These are phyloP conservation scores for Exaiptasia diaphana DNA, from an alignment of 64 coral and sea anemone species.

Conservation along the genomic window DNA sequence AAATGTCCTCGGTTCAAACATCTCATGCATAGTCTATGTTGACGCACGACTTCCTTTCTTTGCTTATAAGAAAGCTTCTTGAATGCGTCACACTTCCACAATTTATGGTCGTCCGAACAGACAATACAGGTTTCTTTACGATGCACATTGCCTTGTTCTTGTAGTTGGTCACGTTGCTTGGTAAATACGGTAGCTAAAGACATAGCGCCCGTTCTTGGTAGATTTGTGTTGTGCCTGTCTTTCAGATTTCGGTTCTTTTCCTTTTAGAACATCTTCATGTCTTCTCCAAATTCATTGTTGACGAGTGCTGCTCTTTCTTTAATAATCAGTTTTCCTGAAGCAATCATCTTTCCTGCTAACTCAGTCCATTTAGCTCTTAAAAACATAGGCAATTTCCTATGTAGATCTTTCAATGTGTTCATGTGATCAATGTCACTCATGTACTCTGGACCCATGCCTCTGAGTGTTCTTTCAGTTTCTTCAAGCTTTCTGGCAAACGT, in stretches of 20 bases:
- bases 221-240: not conserved
- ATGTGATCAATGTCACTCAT: conserved; percentile 46
- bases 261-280: too few relatives aligned
- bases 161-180: not conserved
- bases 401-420: conserved; percentile 49
- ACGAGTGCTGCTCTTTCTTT: conserved; percentile 52
- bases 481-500: conserved; percentile 35
- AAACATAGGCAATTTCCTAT: conserved; percentile 53
- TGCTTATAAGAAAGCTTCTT: conserved; percentile 22
- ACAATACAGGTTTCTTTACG: conserved; percentile 6
- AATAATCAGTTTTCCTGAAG: not conserved
- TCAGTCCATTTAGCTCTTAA: conserved; percentile 62
- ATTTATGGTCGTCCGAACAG: conserved; percentile 41
- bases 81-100: conserved; percentile 63
- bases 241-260: too few relatives aligned
- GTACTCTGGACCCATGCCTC: conserved; percentile 56
- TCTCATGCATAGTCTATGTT: conserved; percentile 68
- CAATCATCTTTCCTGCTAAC: conserved; percentile 63
- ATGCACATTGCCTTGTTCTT: not conserved
- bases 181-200: not conserved
- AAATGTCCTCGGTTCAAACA: conserved; percentile 67
- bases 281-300: conserved; percentile 73
- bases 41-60: conserved; percentile 44
- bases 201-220: not conserved
- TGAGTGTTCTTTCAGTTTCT: conserved; percentile 22